These are phyloP conservation scores for Hybognathus amarus DNA, from an alignment of 2,797 vertebrate species.

Conservation along the genomic window DNA sequence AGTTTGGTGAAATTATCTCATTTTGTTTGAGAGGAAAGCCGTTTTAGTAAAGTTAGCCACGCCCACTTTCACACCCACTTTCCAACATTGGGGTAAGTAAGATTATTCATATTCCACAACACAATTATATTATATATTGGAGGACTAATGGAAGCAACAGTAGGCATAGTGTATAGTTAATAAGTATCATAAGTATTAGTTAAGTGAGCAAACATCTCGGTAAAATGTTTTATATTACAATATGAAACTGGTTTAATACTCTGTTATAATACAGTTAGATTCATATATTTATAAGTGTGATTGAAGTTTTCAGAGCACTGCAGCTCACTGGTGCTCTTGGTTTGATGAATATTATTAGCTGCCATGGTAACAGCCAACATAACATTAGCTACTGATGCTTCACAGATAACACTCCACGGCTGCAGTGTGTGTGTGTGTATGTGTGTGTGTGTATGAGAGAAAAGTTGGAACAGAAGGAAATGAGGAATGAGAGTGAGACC, in stretches of 20 bases:
- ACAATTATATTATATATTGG: not conserved
- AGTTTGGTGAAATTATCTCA: not conserved
- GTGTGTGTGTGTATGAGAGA: constrained; percentile 3
- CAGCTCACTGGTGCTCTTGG: not conserved
- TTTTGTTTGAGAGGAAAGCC: not conserved
- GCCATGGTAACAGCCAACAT: constrained; percentile 13
- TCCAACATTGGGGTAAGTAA: not conserved
- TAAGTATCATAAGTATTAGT: not conserved
- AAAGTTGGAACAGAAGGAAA: constrained; percentile 11
- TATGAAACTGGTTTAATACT: not conserved
- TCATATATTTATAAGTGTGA: not conserved
- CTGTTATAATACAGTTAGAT: not conserved
- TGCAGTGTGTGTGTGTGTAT: not conserved
- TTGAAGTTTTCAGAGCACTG: not conserved
- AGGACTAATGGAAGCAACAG: not conserved
- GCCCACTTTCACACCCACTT: not conserved
- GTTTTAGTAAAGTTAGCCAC: not conserved
- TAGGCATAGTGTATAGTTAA: too few relatives aligned
- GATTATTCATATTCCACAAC: not conserved
- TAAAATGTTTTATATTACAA: not conserved
- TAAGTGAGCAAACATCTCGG: not conserved
- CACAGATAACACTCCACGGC: not conserved
- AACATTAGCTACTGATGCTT: constrained; percentile 15
- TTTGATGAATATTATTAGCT: not conserved
- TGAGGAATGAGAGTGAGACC: constrained; percentile 38